A percentile compares a stretch with the other conserved stretches of the same genome.
Conservation (phyloP, 2,113 vertebrate species). For the Trichechus manatus region DNA sequence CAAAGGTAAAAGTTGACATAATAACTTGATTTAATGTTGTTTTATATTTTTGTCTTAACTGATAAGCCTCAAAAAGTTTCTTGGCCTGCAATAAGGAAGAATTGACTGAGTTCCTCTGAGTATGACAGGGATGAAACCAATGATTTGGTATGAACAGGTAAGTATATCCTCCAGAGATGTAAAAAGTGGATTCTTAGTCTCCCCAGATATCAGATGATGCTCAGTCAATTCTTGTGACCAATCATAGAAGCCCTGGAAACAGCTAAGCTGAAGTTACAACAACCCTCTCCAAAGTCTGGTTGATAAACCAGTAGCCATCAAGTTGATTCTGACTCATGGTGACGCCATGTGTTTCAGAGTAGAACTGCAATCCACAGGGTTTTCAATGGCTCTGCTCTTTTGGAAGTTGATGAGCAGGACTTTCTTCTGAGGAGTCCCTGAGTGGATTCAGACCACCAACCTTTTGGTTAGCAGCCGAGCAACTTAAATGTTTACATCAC, state of each 20-base stretch:
- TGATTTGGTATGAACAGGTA: neutral
- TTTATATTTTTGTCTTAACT: neutral
- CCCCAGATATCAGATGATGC: neutral
- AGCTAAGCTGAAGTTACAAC: neutral
- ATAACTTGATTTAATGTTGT: neutral
- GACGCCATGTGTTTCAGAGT: neutral
- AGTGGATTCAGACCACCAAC: neutral
- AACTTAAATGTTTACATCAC: neutral
- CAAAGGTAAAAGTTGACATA: slow-evolving; percentile 11
- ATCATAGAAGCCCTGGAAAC: neutral
- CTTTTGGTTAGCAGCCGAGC: neutral
- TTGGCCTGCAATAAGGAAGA: neutral
- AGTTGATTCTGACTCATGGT: neutral
- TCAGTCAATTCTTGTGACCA: neutral
- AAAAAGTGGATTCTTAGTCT: neutral
- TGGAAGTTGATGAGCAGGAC: neutral
- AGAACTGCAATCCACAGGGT: neutral
- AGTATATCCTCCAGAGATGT: neutral
- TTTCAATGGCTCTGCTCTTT: neutral
- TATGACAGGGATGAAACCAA: neutral
- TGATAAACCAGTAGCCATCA: neutral
- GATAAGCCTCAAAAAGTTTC: neutral
- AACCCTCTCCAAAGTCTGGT: neutral
- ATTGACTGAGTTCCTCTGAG: neutral
- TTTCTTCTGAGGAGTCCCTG: neutral